Evolutionary conservation across 2,888 invertebrate species (phyloP), one percentile per base, ranked within the genome.

Genomic region (Priapulus caudatus): DNA sequence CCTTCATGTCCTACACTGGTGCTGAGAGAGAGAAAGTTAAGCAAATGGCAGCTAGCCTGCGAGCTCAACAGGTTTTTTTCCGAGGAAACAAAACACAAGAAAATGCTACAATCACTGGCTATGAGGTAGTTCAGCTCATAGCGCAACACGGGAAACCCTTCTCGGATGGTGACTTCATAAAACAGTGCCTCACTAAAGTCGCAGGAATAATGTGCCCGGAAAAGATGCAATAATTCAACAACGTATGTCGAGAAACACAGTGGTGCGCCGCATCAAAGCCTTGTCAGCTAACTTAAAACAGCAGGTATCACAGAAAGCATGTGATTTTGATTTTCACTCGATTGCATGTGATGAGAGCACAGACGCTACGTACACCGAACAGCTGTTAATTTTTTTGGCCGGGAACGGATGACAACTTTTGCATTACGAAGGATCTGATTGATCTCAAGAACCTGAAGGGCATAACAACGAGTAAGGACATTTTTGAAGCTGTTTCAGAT

Each of bases 31-130:
- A 33, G 33, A 33, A 33, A 33, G 33, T 33, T n/a, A 33, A 33
- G 33, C 33, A 33, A 33, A 33, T 33, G 33, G 33, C 33, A 33
- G 33, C 33, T 33, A 33, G 33, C 33, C 33, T 33, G 33, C 33
- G n/a, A 33, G 33, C 33, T 33, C n/a, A 33, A 33, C 33, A 33
- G n/a, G 10, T 10, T 10, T 33, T 33, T 33, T 33, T 33, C n/a
- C 33, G 33, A 10, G 33, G 10, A 33, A 33, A 33, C 33, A 33
- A 33, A 33, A 33, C n/a, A 33, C 33, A 33, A 10, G n/a, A 33
- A 33, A 33, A 33, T 33, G 33, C 33, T n/a, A 33, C 33, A 33
- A 33, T n/a, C 10, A n/a, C 33, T 10, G n/a, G 33, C 33, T 33
- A 33, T 33, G 33, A 33, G n/a, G 33, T 33, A 10, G 33, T n/a